Base-by-base conservation (phyloP, 2,888 invertebrate genomes). In the Rhaphigaster nebulosa region DNA sequence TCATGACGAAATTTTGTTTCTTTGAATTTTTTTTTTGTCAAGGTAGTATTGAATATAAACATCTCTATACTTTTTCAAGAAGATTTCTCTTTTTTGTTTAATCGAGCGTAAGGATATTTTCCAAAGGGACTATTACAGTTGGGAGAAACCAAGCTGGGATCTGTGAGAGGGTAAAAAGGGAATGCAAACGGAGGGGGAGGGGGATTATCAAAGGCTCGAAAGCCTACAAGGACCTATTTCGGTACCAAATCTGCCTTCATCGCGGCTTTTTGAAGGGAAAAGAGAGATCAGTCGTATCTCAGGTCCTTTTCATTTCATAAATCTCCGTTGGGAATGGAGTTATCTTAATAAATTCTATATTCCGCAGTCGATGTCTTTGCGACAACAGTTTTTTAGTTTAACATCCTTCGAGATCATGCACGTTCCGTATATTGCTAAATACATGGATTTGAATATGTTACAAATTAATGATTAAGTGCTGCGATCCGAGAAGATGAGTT, bases 81-180 rank as follows among this genome's bases (percentile, higher is more conserved):
- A 10, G 26, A 23, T 56, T 23, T 56, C 13, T 13, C 18, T 34
- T 18, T 20, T 70, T 70, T 70, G 34, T 70, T 34, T 70, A 70
- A 70, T 70, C 70, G 70, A 18, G 70, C 70, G 34, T 70, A 70
- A 34, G 8, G 34, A 34, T 34, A 18, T 34, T 34, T 34, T 18
- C 34, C 70, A 70, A 70, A 70, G 70, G 34, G 70, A 70, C 70
- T 70, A 70, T 70, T 29, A 65, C 65, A 65, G 65, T 65, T 15
- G 29, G 34, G 34, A 18, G 34, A 34, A 70, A 15, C 34, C 29
- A 34, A 34, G 18, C 70, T 29, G 34, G 34, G 34, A 34, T 34
- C 20, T 29, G 29, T 18, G 70, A 34, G 34, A 70, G 70, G 70
- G 18, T 70, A 70, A 70, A 65, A 70, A 70, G 70, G 70, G 70